Base-by-base conservation (phyloP, 2,113 vertebrate species). In the Pao palembangensis region DNA sequence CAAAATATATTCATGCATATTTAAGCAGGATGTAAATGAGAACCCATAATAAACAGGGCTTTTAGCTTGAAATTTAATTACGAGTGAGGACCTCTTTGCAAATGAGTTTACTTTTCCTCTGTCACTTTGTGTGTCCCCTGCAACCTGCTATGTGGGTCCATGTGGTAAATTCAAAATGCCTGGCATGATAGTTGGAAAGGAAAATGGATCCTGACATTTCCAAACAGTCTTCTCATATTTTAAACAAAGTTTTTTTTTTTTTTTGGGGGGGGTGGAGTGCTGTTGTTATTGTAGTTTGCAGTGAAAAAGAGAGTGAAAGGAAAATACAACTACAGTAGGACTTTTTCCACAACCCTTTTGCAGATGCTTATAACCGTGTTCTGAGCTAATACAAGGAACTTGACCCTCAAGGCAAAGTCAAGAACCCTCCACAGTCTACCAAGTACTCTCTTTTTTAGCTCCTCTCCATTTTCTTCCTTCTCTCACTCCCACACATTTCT, bases 1-100 rank as follows among this genome's bases (percentile, higher is more conserved):
- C 88, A 88, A 90, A 85, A 87, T 83, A 83, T 75, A 74, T 46
- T 77, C 84, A 90, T 90, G 78, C 86, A 91, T 88, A 89, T 89
- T 91, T 88, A 87, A 88, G 56, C 57, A 58, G 41, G 51, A 87
- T 87, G 85, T 82, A 84, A 90, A 88, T 88, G 80, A 83, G 82
- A 82, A 73, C 68, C 73, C 83, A 80, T 75, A 73, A 88, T 80
- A 82, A 89, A 83, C 85, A 80, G 76, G 71, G 85, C 86, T 88
- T 89, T 90, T 89, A 90, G 85, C 84, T 75, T 78, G 83, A 83
- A 81, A 86, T 84, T 86, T 86, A 90, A 91, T 91, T 89, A 87
- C 75, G 82, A 83, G 72, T 79, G 67, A 69, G 76, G 78, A 74
- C 72, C 69, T 69, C 65, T 69, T 83, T 82, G 81, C 81, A 88